These are phyloP conservation scores for Catagonus wagneri DNA, from an alignment of 2,113 vertebrate genomes.

Conservation along the genomic window DNA sequence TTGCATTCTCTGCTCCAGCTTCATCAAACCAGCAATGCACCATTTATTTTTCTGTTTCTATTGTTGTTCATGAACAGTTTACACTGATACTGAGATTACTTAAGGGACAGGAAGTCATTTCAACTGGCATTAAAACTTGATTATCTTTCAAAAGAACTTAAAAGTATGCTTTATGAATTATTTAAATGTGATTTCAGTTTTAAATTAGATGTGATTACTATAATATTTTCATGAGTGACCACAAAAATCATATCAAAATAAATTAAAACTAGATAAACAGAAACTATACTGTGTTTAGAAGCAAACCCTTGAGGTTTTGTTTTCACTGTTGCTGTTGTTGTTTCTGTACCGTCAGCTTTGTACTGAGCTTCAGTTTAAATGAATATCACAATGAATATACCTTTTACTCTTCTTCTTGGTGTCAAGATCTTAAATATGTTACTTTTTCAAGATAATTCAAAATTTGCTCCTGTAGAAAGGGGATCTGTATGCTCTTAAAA, in stretches of 20 bases:
- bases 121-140: conserved; percentile 55
- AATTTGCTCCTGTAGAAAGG: neutral
- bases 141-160: conserved; percentile 59
- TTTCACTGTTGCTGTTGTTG: neutral
- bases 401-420: neutral
- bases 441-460: neutral
- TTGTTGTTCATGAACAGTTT: neutral
- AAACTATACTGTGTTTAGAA: neutral
- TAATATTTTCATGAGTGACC: conserved; percentile 59
- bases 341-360: neutral
- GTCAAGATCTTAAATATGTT: neutral
- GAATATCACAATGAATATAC: neutral
- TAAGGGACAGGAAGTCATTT: neutral
- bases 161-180: conserved; percentile 51
- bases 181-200: conserved; percentile 54
- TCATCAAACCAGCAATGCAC: neutral
- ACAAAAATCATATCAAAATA: conserved; percentile 56
- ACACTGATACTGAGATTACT: neutral
- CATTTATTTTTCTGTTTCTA: neutral
- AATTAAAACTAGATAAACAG: conserved; percentile 45
- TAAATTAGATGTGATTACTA: conserved; percentile 51
- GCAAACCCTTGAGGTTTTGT: neutral
- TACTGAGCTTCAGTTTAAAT: neutral
- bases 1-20: neutral
- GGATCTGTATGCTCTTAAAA: neutral